phyloP scores from a whole-genome alignment of 2,797 vertebrate species.

The Podarcis siculus region DNA sequence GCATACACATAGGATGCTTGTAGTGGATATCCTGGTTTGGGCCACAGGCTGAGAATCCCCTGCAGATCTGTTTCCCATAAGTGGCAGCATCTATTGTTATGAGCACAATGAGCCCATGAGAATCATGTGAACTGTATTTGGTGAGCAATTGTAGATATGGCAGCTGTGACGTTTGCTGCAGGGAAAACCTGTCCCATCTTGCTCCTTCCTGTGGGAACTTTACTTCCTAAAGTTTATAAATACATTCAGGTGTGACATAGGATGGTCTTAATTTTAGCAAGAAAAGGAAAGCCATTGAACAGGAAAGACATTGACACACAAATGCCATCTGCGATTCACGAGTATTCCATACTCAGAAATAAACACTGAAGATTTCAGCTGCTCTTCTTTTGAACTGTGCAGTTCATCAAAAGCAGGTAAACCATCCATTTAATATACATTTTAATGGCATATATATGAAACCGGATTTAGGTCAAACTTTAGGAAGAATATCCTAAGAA shows the following conservation, averaged over 20 bases:
- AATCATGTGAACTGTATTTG: conserved; percentile 33
- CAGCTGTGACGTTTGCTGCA: conserved; percentile 14
- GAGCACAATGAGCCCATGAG: conserved; percentile 69
- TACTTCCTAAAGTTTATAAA: conserved; percentile 11
- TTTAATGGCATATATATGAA: background rate
- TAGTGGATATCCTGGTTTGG: conserved; percentile 80
- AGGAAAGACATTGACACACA: background rate
- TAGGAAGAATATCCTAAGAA: background rate
- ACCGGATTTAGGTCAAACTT: background rate
- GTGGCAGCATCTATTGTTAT: conserved; percentile 72
- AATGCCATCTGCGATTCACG: background rate
- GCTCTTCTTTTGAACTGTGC: background rate
- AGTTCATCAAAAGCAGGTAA: conserved; percentile 49
- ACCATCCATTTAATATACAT: conserved; percentile 28
- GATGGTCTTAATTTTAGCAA: background rate
- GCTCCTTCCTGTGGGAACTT: conserved; percentile 32
- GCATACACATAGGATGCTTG: conserved; percentile 1
- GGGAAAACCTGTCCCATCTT: background rate
- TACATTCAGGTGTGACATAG: background rate
- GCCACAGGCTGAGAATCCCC: conserved; percentile 79
- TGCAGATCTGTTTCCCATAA: conserved; percentile 81
- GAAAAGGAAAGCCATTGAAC: conserved; percentile 18
- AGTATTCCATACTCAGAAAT: background rate
- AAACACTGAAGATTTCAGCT: background rate
- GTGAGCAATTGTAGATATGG: conserved; percentile 34